Base-by-base conservation (phyloP, 2,797 vertebrate genomes). In the Eleutherodactylus coqui region DNA sequence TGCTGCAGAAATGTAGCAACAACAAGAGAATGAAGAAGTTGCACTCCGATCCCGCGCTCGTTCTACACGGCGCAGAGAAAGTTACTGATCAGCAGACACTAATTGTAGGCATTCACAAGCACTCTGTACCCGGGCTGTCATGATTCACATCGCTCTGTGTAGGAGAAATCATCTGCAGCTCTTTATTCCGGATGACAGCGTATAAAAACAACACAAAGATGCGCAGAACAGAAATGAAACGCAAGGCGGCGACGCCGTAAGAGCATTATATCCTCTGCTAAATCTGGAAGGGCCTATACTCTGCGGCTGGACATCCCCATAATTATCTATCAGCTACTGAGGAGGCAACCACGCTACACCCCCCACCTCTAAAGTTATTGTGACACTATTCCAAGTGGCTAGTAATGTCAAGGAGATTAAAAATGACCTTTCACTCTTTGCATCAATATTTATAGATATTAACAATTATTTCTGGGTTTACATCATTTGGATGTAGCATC, bases 111-210 rank as follows among this genome's bases (percentile, higher is more conserved):
- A 60, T n/a, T 73, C 38, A n/a, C 34, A 10, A 49, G 21, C 72
- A n/a, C 24, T 47, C n/a, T 43, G 53, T 55, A 78, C 75, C 60
- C 21, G 41, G 51, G 64, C 60, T 75, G 78, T 62, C 41, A 70
- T 86, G 85, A 86, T 82, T 86, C 85, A 86, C 78, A 53, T 14
- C 27, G 77, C 47, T 64, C 55, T 75, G 85, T 64, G 85, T 75
- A 82, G 70, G 79, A 86, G 78, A 80, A 49, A 79, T 53, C 34
- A 60, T 62, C 62, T n/a, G 4, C 27, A 29, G 41, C 16, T 41
- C 60, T 69, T 86, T 77, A 69, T 86, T 82, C 55, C 24, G 13
- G 60, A 75, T 86, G 79, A 82, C 79, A 75, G 43, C 38, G 21
- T 51, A 81, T 82, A 60, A 62, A 77, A 16, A 75, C 32, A 62